These are phyloP conservation scores for Marmota flaviventris DNA, from an alignment of 2,113 vertebrate genomes.

Conservation along the genomic window DNA sequence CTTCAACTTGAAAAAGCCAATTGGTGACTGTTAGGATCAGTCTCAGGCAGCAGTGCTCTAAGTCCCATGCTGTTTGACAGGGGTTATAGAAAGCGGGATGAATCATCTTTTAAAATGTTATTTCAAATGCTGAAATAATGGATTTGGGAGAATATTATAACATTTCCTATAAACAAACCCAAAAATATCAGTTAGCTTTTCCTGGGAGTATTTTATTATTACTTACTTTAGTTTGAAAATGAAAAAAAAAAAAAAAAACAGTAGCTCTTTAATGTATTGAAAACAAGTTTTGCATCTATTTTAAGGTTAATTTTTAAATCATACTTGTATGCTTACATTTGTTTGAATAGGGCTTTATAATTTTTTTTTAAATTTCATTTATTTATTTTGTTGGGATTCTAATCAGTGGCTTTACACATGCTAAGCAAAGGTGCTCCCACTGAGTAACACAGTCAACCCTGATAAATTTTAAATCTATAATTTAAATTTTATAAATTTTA, in stretches of 20 bases:
- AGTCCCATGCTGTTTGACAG: conserved; percentile 38
- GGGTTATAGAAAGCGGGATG: neutral
- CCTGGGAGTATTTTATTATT: neutral
- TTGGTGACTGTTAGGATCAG: neutral
- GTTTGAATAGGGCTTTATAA: neutral
- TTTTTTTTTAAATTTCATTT: too few species aligned
- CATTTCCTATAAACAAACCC: neutral
- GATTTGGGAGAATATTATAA: neutral
- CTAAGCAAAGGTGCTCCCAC: neutral
- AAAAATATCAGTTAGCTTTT: neutral
- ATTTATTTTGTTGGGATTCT: neutral
- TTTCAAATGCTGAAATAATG: neutral
- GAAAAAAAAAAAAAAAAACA: neutral
- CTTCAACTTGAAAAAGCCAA: neutral
- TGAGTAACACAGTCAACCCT: neutral
- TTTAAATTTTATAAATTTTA: neutral
- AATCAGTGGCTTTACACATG: too few species aligned
- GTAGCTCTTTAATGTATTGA: neutral
- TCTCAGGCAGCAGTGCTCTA: neutral
- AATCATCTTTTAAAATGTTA: neutral
- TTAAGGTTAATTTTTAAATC: neutral
- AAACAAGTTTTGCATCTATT: neutral
- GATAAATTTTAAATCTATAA: neutral
- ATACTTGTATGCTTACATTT: neutral
- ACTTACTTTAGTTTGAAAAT: conserved; percentile 29